phyloP scores from a whole-genome alignment of 2,797 vertebrate species.

The Lacerta bilineata region DNA sequence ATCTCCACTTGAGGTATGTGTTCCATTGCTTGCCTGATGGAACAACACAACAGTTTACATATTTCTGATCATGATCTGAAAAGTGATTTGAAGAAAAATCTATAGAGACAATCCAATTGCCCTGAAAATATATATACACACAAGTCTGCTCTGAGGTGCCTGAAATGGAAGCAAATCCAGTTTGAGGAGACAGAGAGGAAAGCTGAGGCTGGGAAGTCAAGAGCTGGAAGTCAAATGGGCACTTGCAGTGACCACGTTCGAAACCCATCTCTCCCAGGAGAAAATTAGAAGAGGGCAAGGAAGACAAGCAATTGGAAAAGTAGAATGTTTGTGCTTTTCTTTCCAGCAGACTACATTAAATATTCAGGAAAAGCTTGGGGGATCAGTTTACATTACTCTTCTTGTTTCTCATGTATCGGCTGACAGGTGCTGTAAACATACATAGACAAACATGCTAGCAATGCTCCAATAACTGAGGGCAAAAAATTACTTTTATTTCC shows the following conservation, averaged over 20 bases:
- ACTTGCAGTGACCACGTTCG: slow-evolving; percentile 83
- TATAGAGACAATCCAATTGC: slow-evolving; percentile 90
- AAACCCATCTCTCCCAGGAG: slow-evolving; percentile 88
- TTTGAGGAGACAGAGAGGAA: slow-evolving; percentile 90
- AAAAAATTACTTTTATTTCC: slow-evolving; percentile 73
- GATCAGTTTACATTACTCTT: slow-evolving; percentile 89
- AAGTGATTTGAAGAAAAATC: slow-evolving; percentile 90
- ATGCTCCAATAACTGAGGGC: slow-evolving; percentile 71
- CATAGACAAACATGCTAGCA: slow-evolving; percentile 88
- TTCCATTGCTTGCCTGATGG: slow-evolving; percentile 78
- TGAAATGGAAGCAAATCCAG: slow-evolving; percentile 91
- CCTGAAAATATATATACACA: slow-evolving; percentile 93
- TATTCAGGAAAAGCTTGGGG: slow-evolving; percentile 85
- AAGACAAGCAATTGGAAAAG: slow-evolving; percentile 84
- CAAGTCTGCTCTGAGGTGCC: slow-evolving; percentile 90
- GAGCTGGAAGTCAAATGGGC: slow-evolving; percentile 85
- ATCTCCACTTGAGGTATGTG: slow-evolving; percentile 81
- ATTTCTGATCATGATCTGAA: slow-evolving; percentile 90
- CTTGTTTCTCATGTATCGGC: slow-evolving; percentile 91
- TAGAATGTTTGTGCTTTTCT: slow-evolving; percentile 86
- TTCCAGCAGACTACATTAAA: slow-evolving; percentile 88
- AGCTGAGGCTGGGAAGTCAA: slow-evolving; percentile 83
- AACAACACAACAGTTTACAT: slow-evolving; percentile 92
- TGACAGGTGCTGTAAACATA: slow-evolving; percentile 94
- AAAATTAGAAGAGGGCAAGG: slow-evolving; percentile 83